phyloP scores from a whole-genome alignment of 1,140 invertebrate genomes.

The Pollicipes pollicipes region DNA sequence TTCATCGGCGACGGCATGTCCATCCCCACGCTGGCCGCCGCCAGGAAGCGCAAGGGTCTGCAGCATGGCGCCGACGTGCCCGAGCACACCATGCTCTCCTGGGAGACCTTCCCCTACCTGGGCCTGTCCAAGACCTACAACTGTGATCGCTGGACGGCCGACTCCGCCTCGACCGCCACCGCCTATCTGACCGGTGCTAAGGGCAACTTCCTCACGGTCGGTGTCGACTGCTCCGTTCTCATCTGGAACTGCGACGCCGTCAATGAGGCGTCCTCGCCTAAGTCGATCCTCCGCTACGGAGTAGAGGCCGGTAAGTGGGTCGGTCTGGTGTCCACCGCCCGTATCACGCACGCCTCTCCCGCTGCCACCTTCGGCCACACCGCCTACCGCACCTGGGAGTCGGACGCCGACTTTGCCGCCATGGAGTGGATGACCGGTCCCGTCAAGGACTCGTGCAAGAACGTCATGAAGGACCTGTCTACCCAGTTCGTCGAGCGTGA shows the following conservation, averaged over 20 bases:
- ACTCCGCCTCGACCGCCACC: constrained; percentile 18
- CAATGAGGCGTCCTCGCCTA: constrained; percentile 8
- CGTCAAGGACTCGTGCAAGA: constrained; percentile 6
- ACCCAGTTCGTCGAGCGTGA: constrained; percentile 4
- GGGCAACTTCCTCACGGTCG: constrained; percentile 16
- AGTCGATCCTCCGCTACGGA: constrained; percentile 5
- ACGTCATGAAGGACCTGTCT: constrained; percentile 3
- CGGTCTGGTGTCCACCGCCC: constrained; percentile 32
- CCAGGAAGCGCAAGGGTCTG: constrained; percentile 49
- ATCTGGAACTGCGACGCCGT: constrained; percentile 17
- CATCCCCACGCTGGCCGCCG: constrained; percentile 51
- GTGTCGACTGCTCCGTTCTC: constrained; percentile 16
- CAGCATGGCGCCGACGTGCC: constrained; percentile 15
- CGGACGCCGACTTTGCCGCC: background rate
- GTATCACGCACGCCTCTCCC: constrained; percentile 33
- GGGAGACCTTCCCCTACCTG: constrained; percentile 18
- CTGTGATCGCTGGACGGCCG: constrained; percentile 17
- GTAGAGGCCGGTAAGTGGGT: constrained; percentile 27
- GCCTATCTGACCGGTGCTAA: constrained; percentile 18
- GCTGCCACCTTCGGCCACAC: constrained; percentile 25
- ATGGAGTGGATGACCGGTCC: background rate
- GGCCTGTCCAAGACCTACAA: constrained; percentile 19
- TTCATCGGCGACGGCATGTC: constrained; percentile 42
- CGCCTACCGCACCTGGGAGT: constrained; percentile 13
- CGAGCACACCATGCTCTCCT: constrained; percentile 16